Evolutionary conservation across 2,888 invertebrate genomes (phyloP), one percentile per base, ranked within the genome.

Genomic region (Hirudinaria manillensis): DNA sequence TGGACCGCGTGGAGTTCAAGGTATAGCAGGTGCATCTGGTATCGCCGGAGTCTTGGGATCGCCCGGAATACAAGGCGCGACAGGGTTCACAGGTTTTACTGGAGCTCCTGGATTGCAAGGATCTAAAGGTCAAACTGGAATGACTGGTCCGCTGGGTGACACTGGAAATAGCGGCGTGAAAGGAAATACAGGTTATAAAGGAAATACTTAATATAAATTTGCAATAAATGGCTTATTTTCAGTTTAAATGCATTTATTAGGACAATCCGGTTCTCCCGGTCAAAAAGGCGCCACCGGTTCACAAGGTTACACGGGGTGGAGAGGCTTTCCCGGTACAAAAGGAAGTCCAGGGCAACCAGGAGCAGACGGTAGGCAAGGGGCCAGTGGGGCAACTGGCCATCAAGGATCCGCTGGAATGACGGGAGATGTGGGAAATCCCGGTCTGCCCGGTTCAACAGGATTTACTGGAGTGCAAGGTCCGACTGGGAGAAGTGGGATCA

Each of bases 401-500:
- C 29, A 65, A 45, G 74, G 67, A 51, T n/a, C 38, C 38, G 45
- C 74, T 55, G 78, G 78, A 16, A 34, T 32, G 19, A 27, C 65
- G 29, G 78, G 78, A 32, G 24, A 68, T 45, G 27, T 70, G n/a
- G 78, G 78, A 34, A 78, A 79, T 73, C 87, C 89, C 16, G 93
- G 93, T 79, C 80, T 80, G 34, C 76, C 79, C 19, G 77, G 78
- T 32, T 19, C 66, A 24, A 67, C 79, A 78, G 81, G 81, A 65
- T 75, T 67, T 29, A 34, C 68, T 24, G 81, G 74, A 1, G 19
- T 71, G 19, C 45, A 27, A 51, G 75, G 72, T 1, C 13, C 75
- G 61, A 36, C 75, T 24, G 75, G 72, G 19, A 55, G 38, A 3
- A 61, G 38, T n/a, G 75, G 72, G 19, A 29, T 29, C 24, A 34